Base-by-base conservation (phyloP, 2,888 invertebrate species). In the Crematogaster levior region DNA sequence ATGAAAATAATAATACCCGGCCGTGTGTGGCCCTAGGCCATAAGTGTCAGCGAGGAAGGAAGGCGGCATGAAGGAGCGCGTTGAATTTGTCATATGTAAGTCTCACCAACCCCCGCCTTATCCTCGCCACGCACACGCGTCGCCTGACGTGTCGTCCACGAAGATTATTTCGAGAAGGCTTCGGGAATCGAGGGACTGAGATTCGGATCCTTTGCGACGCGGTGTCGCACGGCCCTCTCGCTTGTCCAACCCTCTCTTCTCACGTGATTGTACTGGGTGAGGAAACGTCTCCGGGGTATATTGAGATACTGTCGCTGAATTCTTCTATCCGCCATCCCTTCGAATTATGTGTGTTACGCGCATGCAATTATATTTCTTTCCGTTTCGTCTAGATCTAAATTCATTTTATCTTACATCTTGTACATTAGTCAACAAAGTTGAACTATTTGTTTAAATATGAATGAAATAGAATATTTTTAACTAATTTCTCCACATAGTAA, bases 1-100 rank as follows among this genome's bases (percentile, higher is more conserved):
- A 93, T 94, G 93, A 93, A 93, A 94, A 94, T 94, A 94, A 93
- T 93, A 93, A 94, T 93, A 93, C 89, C 90, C 91, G 88, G 90
- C n/a, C n/a, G n/a, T 87, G 90, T 87, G 89, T 92, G 91, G 92
- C 94, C 93, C 87, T 85, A 89, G 93, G 93, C 93, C 91, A 92
- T 91, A 91, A 91, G 93, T 93, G 93, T 94, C 86, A 87, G 91
- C 90, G 90, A 91, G 90, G 88, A 89, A 90, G 88, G 86, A 86
- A 84, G 84, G 84, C 73, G 56, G 82, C 81, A 84, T 87, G 90
- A 90, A 90, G 86, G 86, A 91, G 85, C 86, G 86, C 86, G 89
- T 90, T 91, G 90, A 92, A 92, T 92, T 93, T 93, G 93, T 93
- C 93, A 92, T 92, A 93, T 91, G 92, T 93, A 93, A 93, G 93